Conservation (phyloP, 2,888 invertebrate genomes). For the Luperina nickerlii region DNA sequence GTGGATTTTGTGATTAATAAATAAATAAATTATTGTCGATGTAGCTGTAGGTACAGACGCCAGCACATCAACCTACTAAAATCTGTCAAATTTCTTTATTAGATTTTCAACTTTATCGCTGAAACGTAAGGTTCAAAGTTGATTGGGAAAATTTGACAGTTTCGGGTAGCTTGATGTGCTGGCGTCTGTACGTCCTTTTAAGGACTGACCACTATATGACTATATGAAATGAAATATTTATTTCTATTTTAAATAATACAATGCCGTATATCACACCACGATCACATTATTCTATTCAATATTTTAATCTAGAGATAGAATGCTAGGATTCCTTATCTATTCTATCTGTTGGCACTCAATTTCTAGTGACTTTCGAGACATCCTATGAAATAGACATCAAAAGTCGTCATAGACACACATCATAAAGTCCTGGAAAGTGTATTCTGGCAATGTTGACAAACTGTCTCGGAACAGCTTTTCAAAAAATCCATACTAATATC, state of each 20-base stretch:
- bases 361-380: slow-evolving; percentile 2
- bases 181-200: too few species aligned
- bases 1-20: too few species aligned
- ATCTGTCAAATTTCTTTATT: too few species aligned
- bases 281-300: background rate
- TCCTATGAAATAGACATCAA: slow-evolving; percentile 30
- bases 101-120: too few species aligned
- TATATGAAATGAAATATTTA: background rate
- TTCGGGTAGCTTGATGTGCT: too few species aligned
- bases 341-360: background rate
- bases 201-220: too few species aligned
- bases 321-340: background rate
- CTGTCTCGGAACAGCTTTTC: background rate
- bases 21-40: too few species aligned
- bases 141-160: too few species aligned
- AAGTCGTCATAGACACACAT: slow-evolving; percentile 32
- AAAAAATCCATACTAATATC: background rate
- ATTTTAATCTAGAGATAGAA: background rate
- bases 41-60: too few species aligned
- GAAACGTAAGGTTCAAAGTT: too few species aligned
- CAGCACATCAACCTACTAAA: too few species aligned
- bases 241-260: background rate
- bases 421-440: slow-evolving; percentile 14
- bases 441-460: slow-evolving; percentile 23
- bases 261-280: background rate